Evolutionary conservation across 2,113 vertebrate genomes (phyloP), one percentile per base, ranked within the genome.

Genomic region (Oncorhynchus masou): DNA sequence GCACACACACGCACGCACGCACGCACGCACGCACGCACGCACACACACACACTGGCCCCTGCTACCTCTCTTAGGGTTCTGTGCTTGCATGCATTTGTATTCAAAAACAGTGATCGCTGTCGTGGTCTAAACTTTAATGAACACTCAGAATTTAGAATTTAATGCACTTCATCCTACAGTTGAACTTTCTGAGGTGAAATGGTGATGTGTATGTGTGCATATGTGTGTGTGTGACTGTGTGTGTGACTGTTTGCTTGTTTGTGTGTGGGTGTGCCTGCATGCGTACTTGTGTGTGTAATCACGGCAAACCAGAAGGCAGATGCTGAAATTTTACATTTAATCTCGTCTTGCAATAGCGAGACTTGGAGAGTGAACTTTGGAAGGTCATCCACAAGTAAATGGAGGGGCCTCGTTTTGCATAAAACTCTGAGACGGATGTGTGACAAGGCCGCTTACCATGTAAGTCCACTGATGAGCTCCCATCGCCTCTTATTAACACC

Each of bases 361-460:
- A 79, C 81, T 90, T 81, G 73, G 70, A 80, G 82, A 92, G 90
- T 91, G 89, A 8, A 45, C 39, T 45, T 45, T 11, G 39, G 39
- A 45, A 94, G 93, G 93, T 94, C 93, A 93, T 91, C 92, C 85
- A 85, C 81, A 91, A 94, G 91, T 91, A 93, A 95, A 94, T 87
- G 89, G 85, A 86, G 92, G 15, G 87, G 92, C 89, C 93, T 92
- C 92, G 88, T 91, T 95, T 95, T 93, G 2, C 94, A 97, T 98
- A 92, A 95, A 93, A 90, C 91, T 93, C 84, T 74, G 78, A 83
- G 84, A 90, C 90, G 94, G 95, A 97, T 96, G 91, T 91, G 92
- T 94, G 95, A 94, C 96, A 95, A 88, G 80, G 84, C 84, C 83
- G 84, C 94, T 97, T 95, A 94, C 88, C 85, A 84, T 92, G 93